Base-by-base conservation (phyloP, 2,113 vertebrate genomes). In the Dicentrarchus labrax region DNA sequence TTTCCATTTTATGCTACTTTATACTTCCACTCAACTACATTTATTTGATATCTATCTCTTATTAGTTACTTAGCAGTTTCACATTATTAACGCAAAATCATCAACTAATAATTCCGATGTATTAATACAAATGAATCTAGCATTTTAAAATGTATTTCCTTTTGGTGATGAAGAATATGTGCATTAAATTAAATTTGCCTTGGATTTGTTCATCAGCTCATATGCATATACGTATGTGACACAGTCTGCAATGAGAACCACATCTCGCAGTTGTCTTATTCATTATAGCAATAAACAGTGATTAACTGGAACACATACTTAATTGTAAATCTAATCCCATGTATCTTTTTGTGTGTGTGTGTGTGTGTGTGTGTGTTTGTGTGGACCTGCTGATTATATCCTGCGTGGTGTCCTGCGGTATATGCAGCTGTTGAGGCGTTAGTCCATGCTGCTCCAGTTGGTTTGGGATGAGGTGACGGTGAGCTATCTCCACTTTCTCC, bases 401-500 rank as follows among this genome's bases (percentile, higher is more conserved):
- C 78, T 82, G 89, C 0, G 97, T 99, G 41, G 96, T 96, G 38
- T 95, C 96, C 80, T 97, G 97, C 1, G 98, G 98, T 83, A 99
- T 97, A 85, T 98, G 97, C 43, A 99, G 94, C 86, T 99, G 97
- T 68, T 98, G 96, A 1, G 97, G 96, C 13, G 97, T 98, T 88
- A 99, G 86, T 6, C 98, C 98, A 0, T 99, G 98, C 62, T 97
- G 98, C 30, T 98, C 97, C 90, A 99, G 95, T 77, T 99, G 98
- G 85, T 98, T 98, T 50, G 97, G 97, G 90, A 99, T 98, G 93
- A 99, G 92, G 75, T 99, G 98, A 38, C 98, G 95, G 77, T 99
- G 97, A 45, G 98, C 97, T n/a, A 99, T 99, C 95, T 99, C 98
- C 45, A 98, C 94, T 93, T 98, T 99, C 91, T 99, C 98, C 86